These are phyloP conservation scores for Typhlichthys eigenmanni DNA, from an alignment of 2,797 vertebrate genomes.

Conservation along the genomic window DNA sequence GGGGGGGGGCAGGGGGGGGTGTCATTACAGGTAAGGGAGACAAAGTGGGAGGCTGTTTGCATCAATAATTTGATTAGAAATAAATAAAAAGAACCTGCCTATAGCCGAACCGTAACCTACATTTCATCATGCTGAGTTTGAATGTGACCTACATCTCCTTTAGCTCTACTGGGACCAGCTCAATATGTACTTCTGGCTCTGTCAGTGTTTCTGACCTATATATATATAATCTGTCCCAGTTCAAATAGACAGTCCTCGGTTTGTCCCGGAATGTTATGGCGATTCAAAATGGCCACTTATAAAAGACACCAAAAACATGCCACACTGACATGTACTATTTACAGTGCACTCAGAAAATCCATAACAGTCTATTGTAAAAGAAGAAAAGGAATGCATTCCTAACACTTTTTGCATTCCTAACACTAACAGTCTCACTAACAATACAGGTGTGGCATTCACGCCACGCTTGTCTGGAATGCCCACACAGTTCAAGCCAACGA, in stretches of 20 bases:
- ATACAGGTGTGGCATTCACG: no score
- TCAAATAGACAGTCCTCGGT: neutral
- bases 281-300: neutral
- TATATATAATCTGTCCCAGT: constrained; percentile 42
- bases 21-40: neutral
- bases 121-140: constrained; percentile 4
- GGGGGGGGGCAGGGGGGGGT: no score
- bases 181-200: constrained; percentile 17
- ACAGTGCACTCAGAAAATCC: neutral
- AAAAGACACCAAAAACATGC: neutral
- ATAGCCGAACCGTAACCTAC: no score
- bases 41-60: neutral
- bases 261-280: constrained; percentile 4
- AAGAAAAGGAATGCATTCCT: no score
- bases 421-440: no score
- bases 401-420: no score
- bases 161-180: constrained; percentile 28
- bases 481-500: constrained; percentile 19
- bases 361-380: no score
- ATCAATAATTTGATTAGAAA: neutral
- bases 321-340: neutral
- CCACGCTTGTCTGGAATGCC: neutral
- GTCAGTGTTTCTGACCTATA: constrained; percentile 62
- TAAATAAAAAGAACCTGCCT: neutral
- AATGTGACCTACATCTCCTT: constrained; percentile 52